Evolutionary conservation across 2,113 vertebrate genomes (phyloP), one percentile per base, ranked within the genome.

Genomic region (Buteo buteo): DNA sequence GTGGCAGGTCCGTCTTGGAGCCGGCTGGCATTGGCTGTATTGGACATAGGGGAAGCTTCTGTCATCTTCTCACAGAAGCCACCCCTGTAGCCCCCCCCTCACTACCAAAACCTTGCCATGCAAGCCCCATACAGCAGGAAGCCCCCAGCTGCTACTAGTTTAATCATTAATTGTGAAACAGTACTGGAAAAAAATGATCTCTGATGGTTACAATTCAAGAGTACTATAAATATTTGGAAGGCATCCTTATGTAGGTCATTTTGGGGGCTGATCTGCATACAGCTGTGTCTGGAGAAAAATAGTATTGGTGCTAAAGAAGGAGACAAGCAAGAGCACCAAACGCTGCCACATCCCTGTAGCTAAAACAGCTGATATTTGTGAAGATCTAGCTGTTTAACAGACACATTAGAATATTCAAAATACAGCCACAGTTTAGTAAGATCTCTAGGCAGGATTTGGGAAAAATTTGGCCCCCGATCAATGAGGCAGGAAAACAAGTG

Each of bases 391-490:
- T 79, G 21, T 55, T 92, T 40, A 67, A 70, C 3, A 45, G 34
- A 65, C 21, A 42, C 1, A 4, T 5, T 57, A 31, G 11, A 80
- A 76, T 54, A 88, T 24, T 14, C 13, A 71, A 78, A 81, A 77
- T 59, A 22, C 7, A 74, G 14, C 11, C 28, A 47, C 7, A 61
- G 20, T 52, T 71, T 76, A 69, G 7, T 24, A 84, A 57, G 50
- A 11, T 57, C 7, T 57, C 22, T 62, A 40, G 15, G 40, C 54
- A 79, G 4, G 17, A 44, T 84, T 24, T 78, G 28, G 21, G 28
- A 59, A 91, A 86, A 74, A 54, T 1, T 6, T 50, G 5, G 7
- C 2, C 11, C 13, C 10, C 0, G 0, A 11, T 82, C 12, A 69
- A 16, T 10, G 31, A 69, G 11, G 4, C 32, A 77, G 79, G 10